phyloP scores from a whole-genome alignment of 1,140 invertebrate genomes.

The Aporrectodea caliginosa region DNA sequence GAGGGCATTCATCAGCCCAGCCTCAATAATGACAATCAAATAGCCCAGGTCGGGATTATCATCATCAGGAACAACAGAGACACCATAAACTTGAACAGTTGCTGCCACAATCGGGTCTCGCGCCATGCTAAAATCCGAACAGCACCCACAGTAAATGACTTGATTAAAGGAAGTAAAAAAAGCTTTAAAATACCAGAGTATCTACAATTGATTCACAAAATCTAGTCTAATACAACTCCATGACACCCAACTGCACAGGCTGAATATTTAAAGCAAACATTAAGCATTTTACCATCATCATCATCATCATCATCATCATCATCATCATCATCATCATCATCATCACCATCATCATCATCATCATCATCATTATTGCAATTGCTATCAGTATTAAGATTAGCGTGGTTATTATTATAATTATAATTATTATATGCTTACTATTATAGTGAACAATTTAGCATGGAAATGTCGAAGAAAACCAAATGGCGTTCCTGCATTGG shows the following conservation, averaged over 20 bases:
- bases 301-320: background rate
- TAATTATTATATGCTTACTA: too few species aligned
- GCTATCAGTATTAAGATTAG: too few species aligned
- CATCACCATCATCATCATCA: too few species aligned
- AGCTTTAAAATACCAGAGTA: background rate
- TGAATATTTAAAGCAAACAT: background rate
- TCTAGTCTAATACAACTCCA: background rate
- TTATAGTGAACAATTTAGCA: too few species aligned
- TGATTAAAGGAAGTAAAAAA: background rate
- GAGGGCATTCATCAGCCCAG: slow-evolving; percentile 31
- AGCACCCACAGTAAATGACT: too few species aligned
- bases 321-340: too few species aligned
- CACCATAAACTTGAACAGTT: slow-evolving; percentile 28
- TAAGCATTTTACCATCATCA: background rate
- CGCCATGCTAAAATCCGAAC: slow-evolving; percentile 31
- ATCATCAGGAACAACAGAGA: slow-evolving; percentile 27
- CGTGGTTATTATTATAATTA: too few species aligned
- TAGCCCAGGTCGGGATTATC: slow-evolving; percentile 21
- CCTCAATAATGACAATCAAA: slow-evolving; percentile 31
- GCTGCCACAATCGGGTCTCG: slow-evolving; percentile 29
- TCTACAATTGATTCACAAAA: background rate
- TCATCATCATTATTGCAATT: too few species aligned
- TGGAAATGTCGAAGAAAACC: too few species aligned
- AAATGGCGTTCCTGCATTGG: too few species aligned
- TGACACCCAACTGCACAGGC: background rate